Conservation (phyloP, 2,797 vertebrate species). For the Eulemur coronatus region DNA sequence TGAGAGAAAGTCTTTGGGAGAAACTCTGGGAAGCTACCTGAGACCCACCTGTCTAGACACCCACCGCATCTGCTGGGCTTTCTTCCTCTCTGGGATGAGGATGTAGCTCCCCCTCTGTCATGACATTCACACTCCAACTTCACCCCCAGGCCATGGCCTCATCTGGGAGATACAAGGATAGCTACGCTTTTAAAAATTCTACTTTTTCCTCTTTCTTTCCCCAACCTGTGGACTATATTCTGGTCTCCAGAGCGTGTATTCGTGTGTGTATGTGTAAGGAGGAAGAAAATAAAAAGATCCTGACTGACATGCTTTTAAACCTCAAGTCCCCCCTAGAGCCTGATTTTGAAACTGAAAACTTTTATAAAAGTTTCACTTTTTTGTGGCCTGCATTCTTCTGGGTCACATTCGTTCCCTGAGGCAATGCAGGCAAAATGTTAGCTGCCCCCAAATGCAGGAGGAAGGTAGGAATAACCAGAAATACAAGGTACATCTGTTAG, state of each 20-base stretch:
- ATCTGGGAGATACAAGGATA: background rate
- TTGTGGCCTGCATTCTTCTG: background rate
- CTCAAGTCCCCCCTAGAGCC: background rate
- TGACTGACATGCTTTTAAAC: background rate
- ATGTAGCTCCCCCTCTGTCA: background rate
- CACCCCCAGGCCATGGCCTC: background rate
- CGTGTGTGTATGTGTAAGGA: background rate
- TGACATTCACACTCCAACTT: background rate
- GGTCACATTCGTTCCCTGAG: background rate
- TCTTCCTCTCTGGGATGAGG: background rate
- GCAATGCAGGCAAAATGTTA: background rate
- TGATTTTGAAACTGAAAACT: slow-evolving; percentile 11
- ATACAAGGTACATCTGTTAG: background rate
- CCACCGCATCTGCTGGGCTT: fast-evolving
- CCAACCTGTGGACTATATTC: background rate
- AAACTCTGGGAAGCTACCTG: background rate
- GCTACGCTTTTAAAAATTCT: background rate
- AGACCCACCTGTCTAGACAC: background rate
- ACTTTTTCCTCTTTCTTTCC: background rate
- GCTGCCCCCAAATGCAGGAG: background rate
- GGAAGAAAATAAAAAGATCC: background rate
- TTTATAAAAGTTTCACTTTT: background rate
- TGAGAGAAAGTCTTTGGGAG: background rate
- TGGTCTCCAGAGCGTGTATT: background rate
- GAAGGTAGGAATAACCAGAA: background rate